Evolutionary conservation across 2,888 invertebrate species (phyloP), one percentile per base, ranked within the genome.

Genomic region (Xestobium rufovillosum): DNA sequence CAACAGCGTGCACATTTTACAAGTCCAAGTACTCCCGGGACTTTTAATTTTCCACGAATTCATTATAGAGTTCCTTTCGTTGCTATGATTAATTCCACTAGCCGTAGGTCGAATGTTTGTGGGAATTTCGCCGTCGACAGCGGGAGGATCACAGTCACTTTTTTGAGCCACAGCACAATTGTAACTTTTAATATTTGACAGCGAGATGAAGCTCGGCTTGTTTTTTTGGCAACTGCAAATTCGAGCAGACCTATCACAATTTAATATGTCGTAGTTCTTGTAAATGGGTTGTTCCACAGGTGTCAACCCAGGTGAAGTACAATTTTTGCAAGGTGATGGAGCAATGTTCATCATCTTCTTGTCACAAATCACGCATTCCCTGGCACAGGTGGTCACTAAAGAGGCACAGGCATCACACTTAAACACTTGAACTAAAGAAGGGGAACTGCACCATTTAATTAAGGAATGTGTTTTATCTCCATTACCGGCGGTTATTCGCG

Each of bases 1-100:
- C 48, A 83, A 75, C 19, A 86, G 64, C 0, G 87, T 87, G 58
- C 87, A 87, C 52, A 81, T 75, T 49, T 73, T 73, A 55, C 83
- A 83, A 9, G 79, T 75, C 83, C 83, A 83, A 33, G 71, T 72
- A 39, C 45, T 48, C 33, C 29, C 44, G 36, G 39, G 39, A 45
- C 48, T 55, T 40, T 59, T 60, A 12, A 56, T 47, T 34, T 55
- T 56, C 60, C 62, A 64, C 42, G 60, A 53, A 44, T 59, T 58
- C n/a, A n/a, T n/a, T n/a, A n/a, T 57, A 36, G 47, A 49, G 38
- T 49, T 45, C 29, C 49, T 46, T 17, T 53, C 48, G 32, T 50
- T 45, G 23, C 51, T 49, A 42, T 51, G 53, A 43, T 61, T 59
- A 39, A 65, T 63, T 36, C 65, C 65, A 49, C 65, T 65, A 29